phyloP scores from a whole-genome alignment of 1,140 invertebrate species.

The Ericerus pela region DNA sequence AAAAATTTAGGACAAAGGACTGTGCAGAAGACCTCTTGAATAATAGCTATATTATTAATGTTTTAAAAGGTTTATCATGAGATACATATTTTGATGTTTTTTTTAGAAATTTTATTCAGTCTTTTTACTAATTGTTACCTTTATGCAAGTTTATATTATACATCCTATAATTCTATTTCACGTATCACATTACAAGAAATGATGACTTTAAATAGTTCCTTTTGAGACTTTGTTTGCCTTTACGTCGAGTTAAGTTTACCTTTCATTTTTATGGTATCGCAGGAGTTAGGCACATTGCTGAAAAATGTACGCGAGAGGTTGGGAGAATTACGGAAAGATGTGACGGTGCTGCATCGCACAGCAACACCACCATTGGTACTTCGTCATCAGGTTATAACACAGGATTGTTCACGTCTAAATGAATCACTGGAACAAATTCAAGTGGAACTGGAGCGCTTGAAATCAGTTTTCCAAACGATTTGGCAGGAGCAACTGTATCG shows the following conservation, averaged over 20 bases:
- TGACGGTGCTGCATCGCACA: constrained; percentile 37
- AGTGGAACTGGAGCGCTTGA: constrained; percentile 44
- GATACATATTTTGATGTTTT: no score
- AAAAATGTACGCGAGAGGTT: constrained; percentile 46
- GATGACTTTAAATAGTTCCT: no score
- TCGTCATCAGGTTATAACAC: constrained; percentile 40
- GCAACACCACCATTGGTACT: constrained; percentile 40
- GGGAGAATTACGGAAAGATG: constrained; percentile 44
- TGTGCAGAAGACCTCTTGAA: no score
- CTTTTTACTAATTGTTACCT: no score
- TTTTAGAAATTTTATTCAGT: no score
- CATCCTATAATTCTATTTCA: not conserved
- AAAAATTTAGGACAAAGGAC: no score
- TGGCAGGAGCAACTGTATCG: constrained; percentile 56
- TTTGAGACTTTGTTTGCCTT: no score
- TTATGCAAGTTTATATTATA: not conserved
- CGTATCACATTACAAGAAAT: no score
- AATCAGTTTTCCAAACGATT: constrained; percentile 42
- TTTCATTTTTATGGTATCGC: constrained; percentile 14
- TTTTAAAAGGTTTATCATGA: no score
- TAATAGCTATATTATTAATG: no score
- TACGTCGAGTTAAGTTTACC: not conserved
- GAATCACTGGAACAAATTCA: constrained; percentile 46
- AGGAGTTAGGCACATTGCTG: constrained; percentile 45
- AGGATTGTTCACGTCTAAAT: constrained; percentile 45